Evolutionary conservation across 2,888 invertebrate genomes (phyloP).

Genomic region (Platypus cylindrus): DNA sequence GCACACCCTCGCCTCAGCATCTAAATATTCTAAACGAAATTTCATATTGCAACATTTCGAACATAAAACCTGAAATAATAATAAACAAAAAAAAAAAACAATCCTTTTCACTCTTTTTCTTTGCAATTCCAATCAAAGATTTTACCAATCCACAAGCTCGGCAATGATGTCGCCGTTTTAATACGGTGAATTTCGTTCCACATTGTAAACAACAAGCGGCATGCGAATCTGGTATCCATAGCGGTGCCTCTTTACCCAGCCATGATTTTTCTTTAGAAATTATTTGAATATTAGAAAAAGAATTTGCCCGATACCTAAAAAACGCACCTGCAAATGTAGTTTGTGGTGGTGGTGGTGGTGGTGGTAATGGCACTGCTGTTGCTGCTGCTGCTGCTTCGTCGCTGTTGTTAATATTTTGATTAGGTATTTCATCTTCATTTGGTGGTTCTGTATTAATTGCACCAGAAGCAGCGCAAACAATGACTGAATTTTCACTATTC

Average conservation of each 20-base stretch:
- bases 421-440: too few relatives aligned
- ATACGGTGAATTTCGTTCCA: conserved; percentile 63
- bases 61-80: conserved; percentile 52
- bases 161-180: conserved; percentile 78
- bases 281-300: too few relatives aligned
- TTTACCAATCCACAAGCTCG: conserved; percentile 69
- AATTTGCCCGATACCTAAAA: too few relatives aligned
- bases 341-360: too few relatives aligned
- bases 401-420: too few relatives aligned
- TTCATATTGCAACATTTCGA: conserved; percentile 64
- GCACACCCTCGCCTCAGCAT: conserved; percentile 68
- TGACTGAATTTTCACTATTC: too few relatives aligned
- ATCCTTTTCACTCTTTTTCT: background rate
- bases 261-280: conserved; percentile 19
- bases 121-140: background rate
- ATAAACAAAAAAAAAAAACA: background rate
- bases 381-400: too few relatives aligned
- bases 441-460: too few relatives aligned
- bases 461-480: too few relatives aligned
- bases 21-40: conserved; percentile 58
- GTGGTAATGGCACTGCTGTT: too few relatives aligned
- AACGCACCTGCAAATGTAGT: too few relatives aligned
- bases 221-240: conserved; percentile 79
- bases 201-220: conserved; percentile 75
- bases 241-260: conserved; percentile 64